phyloP scores from a whole-genome alignment of 2,113 vertebrate species.

The Leuciscus idus region DNA sequence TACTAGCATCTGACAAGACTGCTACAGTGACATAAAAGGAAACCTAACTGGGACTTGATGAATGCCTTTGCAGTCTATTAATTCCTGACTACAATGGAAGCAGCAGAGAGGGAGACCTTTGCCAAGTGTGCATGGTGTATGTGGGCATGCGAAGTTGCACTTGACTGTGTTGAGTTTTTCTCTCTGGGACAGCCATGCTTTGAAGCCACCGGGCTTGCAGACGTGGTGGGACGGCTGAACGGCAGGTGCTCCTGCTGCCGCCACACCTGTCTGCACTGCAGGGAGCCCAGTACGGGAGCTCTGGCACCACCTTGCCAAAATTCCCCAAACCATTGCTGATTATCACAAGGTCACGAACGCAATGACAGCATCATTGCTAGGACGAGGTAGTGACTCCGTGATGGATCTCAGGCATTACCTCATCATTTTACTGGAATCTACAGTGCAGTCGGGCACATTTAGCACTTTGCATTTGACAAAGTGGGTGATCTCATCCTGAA shows the following conservation, averaged over 20 bases:
- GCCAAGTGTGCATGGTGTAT: conserved; percentile 40
- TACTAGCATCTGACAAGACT: conserved; percentile 60
- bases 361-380: conserved; percentile 49
- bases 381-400: conserved; percentile 31
- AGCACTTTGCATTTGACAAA: conserved; percentile 59
- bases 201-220: conserved; percentile 43
- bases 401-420: conserved; percentile 48
- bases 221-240: conserved; percentile 37
- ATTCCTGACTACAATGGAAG: conserved; percentile 61
- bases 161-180: conserved; percentile 41
- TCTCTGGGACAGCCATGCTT: conserved; percentile 23
- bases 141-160: conserved; percentile 38
- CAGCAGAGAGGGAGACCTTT: conserved; percentile 34
- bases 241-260: conserved; percentile 58
- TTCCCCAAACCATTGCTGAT: conserved; percentile 35
- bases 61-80: conserved; percentile 61
- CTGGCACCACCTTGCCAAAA: conserved; percentile 30
- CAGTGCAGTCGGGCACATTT: conserved; percentile 46
- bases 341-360: conserved; percentile 48
- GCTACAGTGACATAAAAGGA: conserved; percentile 55
- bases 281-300: conserved; percentile 36
- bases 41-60: conserved; percentile 63
- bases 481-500: conserved; percentile 69
- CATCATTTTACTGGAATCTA: conserved; percentile 52
- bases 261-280: conserved; percentile 62